phyloP scores from a whole-genome alignment of 2,113 vertebrate species.

The Etheostoma spectabile region DNA sequence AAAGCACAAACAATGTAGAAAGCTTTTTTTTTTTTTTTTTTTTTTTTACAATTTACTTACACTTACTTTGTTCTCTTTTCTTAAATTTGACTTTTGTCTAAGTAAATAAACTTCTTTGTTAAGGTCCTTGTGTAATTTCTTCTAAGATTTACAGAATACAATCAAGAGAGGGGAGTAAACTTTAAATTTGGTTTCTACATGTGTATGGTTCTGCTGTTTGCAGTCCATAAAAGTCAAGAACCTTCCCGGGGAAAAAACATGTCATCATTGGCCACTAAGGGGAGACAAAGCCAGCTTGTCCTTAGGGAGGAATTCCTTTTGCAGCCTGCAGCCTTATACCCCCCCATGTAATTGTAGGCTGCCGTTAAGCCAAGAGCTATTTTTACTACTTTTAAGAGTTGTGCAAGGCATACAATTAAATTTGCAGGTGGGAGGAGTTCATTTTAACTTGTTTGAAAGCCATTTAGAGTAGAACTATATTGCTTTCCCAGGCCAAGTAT shows the following conservation, averaged over 20 bases:
- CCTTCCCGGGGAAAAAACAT: background rate
- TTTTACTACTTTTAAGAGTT: slow-evolving; percentile 70
- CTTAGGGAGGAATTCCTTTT: slow-evolving; percentile 44
- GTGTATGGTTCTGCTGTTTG: background rate
- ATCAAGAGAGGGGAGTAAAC: background rate
- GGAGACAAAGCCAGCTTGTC: slow-evolving; percentile 17
- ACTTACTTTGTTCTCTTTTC: slow-evolving; percentile 19
- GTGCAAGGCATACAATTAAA: slow-evolving; percentile 50
- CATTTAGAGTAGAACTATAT: slow-evolving; percentile 8
- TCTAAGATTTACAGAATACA: background rate
- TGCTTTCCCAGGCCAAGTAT: background rate
- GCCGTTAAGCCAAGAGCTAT: slow-evolving; percentile 69
- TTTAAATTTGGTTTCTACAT: background rate
- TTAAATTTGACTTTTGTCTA: slow-evolving; percentile 6
- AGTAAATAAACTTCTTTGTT: slow-evolving; percentile 46
- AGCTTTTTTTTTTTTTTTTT: slow-evolving; percentile 12
- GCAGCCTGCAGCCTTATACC: slow-evolving; percentile 50
- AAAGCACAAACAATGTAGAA: slow-evolving; percentile 36
- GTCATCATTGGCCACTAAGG: slow-evolving; percentile 18
- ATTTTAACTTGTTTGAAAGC: slow-evolving; percentile 54
- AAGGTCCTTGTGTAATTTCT: background rate
- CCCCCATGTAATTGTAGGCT: slow-evolving; percentile 76
- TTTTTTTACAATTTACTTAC: background rate
- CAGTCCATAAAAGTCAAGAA: background rate
- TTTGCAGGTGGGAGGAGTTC: slow-evolving; percentile 55